Conservation (phyloP, 2,888 invertebrate species). For the Nymphalis urticae region DNA sequence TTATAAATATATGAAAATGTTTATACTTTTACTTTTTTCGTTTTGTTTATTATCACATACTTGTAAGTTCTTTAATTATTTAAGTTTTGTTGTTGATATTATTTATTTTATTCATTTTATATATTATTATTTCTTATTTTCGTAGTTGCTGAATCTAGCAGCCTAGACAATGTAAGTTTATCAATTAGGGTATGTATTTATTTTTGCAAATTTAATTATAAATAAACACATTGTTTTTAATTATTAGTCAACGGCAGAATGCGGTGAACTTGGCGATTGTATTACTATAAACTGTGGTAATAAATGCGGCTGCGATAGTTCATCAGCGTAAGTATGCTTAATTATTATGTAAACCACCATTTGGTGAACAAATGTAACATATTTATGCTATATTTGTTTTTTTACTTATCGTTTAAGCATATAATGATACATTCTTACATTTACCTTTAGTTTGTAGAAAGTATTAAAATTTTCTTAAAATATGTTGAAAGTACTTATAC, state of each 20-base stretch:
- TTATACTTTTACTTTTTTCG: conserved; percentile 25
- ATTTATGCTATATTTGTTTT: no score
- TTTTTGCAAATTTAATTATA: conserved; percentile 15
- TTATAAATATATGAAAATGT: conserved; percentile 1
- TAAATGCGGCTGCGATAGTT: conserved; percentile 56
- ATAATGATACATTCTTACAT: no score
- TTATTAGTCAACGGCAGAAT: conserved; percentile 34
- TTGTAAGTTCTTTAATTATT: conserved; percentile 28
- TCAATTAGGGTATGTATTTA: neutral
- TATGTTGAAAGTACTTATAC: no score
- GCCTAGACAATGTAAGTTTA: conserved; percentile 22
- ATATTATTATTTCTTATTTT: neutral
- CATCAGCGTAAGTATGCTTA: conserved; percentile 42
- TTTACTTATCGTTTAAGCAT: no score
- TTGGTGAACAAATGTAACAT: no score
- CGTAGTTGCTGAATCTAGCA: conserved; percentile 14
- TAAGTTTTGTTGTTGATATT: neutral
- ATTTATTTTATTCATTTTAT: neutral
- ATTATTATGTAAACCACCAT: neutral
- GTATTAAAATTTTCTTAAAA: no score
- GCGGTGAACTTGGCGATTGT: conserved; percentile 51
- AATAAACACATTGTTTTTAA: neutral
- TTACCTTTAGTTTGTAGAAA: no score
- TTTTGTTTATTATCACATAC: conserved; percentile 28
- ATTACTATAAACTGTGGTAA: conserved; percentile 44